phyloP scores from a whole-genome alignment of 1,140 invertebrate species.

The Armadillidium nasatum region DNA sequence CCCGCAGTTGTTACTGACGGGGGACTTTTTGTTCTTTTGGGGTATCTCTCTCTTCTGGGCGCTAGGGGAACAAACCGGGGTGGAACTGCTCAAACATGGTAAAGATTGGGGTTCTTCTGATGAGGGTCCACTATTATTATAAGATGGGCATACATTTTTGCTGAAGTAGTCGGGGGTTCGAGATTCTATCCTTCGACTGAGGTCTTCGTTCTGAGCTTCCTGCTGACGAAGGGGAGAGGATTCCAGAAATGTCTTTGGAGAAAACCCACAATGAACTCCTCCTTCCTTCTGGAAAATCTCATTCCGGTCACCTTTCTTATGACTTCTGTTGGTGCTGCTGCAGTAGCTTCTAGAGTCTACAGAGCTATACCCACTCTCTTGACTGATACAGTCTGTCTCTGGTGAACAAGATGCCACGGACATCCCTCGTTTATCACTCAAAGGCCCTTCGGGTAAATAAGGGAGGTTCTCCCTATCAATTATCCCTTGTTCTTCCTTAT shows the following conservation, averaged over 20 bases:
- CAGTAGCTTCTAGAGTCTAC: conserved; percentile 32
- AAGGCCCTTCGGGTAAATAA: background rate
- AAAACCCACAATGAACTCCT: too few relatives aligned
- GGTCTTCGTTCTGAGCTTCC: too few relatives aligned
- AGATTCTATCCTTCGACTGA: too few relatives aligned
- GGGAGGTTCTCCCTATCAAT: conserved; percentile 20
- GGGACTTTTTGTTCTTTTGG: background rate
- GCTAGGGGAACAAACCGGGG: background rate
- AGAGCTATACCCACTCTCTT: conserved; percentile 42
- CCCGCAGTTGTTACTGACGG: too few relatives aligned
- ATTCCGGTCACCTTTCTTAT: background rate
- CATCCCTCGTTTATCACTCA: background rate
- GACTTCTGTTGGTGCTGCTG: conserved; percentile 8
- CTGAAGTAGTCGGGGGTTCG: too few relatives aligned
- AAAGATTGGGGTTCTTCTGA: background rate
- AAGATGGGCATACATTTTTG: too few relatives aligned
- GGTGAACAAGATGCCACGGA: conserved; percentile 7
- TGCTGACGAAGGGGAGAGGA: too few relatives aligned
- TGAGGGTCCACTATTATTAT: too few relatives aligned
- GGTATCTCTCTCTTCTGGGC: background rate
- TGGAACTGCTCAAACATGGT: background rate
- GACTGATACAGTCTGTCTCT: conserved; percentile 35
- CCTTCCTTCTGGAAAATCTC: too few relatives aligned
- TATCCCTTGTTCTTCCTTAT: conserved; percentile 12
- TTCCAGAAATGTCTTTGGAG: too few relatives aligned